A percentile compares a stretch with the other conserved stretches of the same genome.
Evolutionary conservation across 2,797 vertebrate species (phyloP).

Genomic region (Propithecus deckenii): DNA sequence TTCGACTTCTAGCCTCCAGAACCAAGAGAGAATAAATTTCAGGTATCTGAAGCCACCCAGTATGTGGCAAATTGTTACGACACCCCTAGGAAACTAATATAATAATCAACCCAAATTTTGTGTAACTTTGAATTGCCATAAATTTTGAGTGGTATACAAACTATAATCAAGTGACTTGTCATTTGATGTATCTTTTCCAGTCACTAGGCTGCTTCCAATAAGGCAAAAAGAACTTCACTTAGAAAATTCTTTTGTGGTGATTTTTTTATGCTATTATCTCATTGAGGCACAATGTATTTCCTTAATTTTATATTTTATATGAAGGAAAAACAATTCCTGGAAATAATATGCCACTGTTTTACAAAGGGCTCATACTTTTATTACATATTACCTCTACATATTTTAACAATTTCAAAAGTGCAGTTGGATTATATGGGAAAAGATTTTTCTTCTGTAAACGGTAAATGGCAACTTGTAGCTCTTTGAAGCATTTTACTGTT

Average conservation of each 20-base stretch:
- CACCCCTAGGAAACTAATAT: background rate
- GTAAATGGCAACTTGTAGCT: slow-evolving; percentile 87
- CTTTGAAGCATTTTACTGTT: slow-evolving; percentile 85
- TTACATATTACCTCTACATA: slow-evolving; percentile 75
- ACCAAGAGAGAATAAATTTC: background rate
- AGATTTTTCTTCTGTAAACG: slow-evolving; percentile 90
- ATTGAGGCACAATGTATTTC: background rate
- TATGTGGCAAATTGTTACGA: background rate
- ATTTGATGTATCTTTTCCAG: background rate
- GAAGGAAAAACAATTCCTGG: background rate
- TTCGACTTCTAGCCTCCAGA: background rate
- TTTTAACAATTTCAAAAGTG: slow-evolving; percentile 91
- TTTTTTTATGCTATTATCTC: background rate
- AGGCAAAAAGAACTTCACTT: background rate
- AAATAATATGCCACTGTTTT: background rate
- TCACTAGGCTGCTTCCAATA: background rate
- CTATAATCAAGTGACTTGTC: background rate
- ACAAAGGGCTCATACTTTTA: background rate
- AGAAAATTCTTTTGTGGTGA: background rate
- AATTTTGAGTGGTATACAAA: background rate
- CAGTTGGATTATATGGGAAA: slow-evolving; percentile 94
- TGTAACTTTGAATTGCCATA: background rate
- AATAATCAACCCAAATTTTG: background rate
- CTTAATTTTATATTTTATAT: background rate
- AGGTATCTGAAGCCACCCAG: background rate